phyloP scores from a whole-genome alignment of 2,113 vertebrate genomes.

The Corythaixoides concolor region DNA sequence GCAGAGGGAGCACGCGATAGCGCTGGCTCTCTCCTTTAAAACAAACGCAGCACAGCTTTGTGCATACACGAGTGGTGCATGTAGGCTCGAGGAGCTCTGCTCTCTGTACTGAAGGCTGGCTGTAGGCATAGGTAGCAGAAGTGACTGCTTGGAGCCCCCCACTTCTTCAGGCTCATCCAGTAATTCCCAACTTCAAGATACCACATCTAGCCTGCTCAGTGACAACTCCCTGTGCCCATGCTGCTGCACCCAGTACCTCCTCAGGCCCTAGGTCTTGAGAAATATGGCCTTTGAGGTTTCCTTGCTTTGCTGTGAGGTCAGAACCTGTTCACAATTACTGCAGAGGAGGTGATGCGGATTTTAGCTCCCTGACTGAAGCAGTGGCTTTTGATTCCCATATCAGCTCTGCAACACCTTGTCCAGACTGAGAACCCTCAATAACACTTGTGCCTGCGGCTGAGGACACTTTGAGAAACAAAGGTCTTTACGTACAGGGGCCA shows the following conservation, averaged over 20 bases:
- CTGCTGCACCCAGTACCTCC: not conserved
- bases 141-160: not conserved
- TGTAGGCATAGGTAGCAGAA: not conserved
- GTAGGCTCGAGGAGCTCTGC: not conserved
- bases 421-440: not conserved
- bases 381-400: not conserved
- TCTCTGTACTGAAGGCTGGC: not conserved
- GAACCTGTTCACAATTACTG: not conserved
- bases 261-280: not conserved
- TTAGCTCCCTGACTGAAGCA: not conserved
- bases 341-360: not conserved
- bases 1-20: not conserved
- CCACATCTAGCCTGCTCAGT: rapidly evolving
- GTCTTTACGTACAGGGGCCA: not conserved
- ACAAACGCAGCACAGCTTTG: not conserved
- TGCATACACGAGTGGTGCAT: rapidly evolving
- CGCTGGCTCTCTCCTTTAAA: not conserved
- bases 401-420: not conserved
- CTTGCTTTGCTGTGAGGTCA: not conserved
- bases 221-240: not conserved
- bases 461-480: not conserved
- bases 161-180: not conserved
- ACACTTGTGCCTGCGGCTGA: not conserved
- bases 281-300: not conserved
- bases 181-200: not conserved